A percentile compares a stretch with the other conserved stretches of the same genome.
Conservation (phyloP, 2,888 invertebrate genomes). For the Erebia epiphron region DNA sequence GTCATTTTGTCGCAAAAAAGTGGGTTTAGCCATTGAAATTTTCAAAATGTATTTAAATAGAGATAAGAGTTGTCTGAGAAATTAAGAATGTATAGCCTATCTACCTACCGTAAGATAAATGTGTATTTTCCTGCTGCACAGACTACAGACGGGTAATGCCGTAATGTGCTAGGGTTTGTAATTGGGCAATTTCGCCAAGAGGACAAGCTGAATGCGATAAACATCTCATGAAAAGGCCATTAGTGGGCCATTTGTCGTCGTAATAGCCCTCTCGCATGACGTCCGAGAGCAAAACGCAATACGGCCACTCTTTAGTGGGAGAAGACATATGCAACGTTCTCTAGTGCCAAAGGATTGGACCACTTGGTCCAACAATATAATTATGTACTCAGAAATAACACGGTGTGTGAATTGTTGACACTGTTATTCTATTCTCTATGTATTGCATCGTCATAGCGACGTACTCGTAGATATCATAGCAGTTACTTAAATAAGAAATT, state of each 20-base stretch:
- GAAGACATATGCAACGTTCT: background rate
- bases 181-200: slow-evolving; percentile 55
- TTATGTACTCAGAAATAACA: too few relatives aligned
- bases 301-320: background rate
- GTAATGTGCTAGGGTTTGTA: slow-evolving; percentile 47
- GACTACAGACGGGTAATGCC: slow-evolving; percentile 40
- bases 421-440: too few relatives aligned
- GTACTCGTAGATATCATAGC: too few relatives aligned
- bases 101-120: background rate
- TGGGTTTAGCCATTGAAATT: too few relatives aligned
- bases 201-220: slow-evolving; percentile 53
- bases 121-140: slow-evolving; percentile 38
- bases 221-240: slow-evolving; percentile 55
- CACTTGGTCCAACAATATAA: background rate
- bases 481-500: too few relatives aligned
- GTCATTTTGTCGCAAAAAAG: too few relatives aligned
- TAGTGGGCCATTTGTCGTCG: slow-evolving; percentile 54
- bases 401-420: too few relatives aligned
- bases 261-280: slow-evolving; percentile 53
- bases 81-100: background rate
- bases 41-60: background rate
- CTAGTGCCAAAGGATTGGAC: background rate
- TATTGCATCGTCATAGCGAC: too few relatives aligned
- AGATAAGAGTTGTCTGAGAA: background rate
- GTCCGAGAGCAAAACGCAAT: slow-evolving; percentile 16